Percentiles rank a stretch among this genome's conserved stretches.
These are phyloP conservation scores for Erpornis zantholeuca DNA, from an alignment of 2,113 vertebrate genomes.

Conservation along the genomic window DNA sequence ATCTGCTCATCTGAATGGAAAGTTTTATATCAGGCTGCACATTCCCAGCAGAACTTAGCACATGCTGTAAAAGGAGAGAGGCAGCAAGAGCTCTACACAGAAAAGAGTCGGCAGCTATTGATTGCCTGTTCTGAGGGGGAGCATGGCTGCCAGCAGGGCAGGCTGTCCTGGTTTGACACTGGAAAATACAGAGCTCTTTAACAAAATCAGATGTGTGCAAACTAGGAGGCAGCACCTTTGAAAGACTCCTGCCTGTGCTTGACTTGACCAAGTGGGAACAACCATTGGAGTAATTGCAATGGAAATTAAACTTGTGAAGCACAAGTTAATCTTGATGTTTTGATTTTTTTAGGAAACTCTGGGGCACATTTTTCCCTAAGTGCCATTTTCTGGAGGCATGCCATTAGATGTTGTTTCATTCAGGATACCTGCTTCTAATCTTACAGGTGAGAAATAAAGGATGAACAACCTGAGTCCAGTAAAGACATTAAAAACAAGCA, in stretches of 20 bases:
- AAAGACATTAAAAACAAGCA: neutral
- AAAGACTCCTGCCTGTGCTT: neutral
- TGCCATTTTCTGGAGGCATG: neutral
- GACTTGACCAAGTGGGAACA: neutral
- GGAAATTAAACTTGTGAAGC: neutral
- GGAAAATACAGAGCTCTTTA: neutral
- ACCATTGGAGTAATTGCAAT: neutral
- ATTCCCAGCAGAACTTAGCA: neutral
- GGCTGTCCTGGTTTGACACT: neutral
- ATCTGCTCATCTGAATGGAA: slow-evolving; percentile 21
- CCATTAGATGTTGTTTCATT: neutral
- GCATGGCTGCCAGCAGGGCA: neutral
- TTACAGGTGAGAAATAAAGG: neutral
- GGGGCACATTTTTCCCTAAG: neutral
- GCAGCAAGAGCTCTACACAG: fast-evolving
- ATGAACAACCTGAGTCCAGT: neutral
- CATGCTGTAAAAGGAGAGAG: neutral
- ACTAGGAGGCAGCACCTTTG: neutral
- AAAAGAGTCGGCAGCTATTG: neutral
- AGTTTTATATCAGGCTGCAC: neutral
- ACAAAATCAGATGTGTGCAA: neutral
- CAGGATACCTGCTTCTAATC: neutral
- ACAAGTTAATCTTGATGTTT: neutral
- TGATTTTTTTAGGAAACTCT: neutral
- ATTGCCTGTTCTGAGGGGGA: neutral